Evolutionary conservation across 2,888 invertebrate species (phyloP).

Genomic region (Drosophila mimetica): DNA sequence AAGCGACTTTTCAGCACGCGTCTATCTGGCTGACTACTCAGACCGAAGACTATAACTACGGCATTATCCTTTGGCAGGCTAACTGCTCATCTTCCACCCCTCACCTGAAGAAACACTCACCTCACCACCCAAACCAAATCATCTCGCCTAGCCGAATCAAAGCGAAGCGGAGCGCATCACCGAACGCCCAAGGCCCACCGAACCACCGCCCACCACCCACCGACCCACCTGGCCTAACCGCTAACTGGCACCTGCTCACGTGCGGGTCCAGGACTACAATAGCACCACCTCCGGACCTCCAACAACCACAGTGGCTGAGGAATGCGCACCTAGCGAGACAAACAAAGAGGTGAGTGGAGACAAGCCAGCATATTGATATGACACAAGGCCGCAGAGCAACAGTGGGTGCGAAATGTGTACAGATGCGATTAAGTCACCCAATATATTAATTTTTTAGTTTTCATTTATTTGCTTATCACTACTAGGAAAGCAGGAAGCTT

Average conservation of each 20-base stretch:
- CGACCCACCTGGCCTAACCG: constrained; percentile 61
- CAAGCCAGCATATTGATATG: constrained; percentile 51
- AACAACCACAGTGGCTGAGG: constrained; percentile 24
- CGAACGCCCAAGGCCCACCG: constrained; percentile 15
- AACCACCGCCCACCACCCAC: constrained; percentile 32
- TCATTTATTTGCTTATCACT: too few relatives aligned
- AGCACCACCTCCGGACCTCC: constrained; percentile 25
- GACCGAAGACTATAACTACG: constrained; percentile 42
- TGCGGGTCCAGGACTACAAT: constrained; percentile 29
- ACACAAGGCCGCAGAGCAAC: background rate
- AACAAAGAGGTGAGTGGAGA: constrained; percentile 66
- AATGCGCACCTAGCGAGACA: constrained; percentile 59
- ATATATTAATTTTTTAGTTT: too few relatives aligned
- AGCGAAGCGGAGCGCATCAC: constrained; percentile 11
- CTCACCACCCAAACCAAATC: background rate
- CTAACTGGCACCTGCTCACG: constrained; percentile 53
- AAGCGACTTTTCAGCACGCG: constrained; percentile 74
- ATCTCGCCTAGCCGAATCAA: constrained; percentile 4
- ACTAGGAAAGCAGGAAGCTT: too few relatives aligned
- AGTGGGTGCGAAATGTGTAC: background rate
- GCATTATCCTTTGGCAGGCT: constrained; percentile 44
- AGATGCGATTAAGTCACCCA: background rate
- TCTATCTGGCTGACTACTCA: constrained; percentile 63
- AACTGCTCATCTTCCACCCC: background rate
- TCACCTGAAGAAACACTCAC: constrained; percentile 13